phyloP scores from a whole-genome alignment of 1,140 invertebrate genomes.

The Lordiphosa collinella region DNA sequence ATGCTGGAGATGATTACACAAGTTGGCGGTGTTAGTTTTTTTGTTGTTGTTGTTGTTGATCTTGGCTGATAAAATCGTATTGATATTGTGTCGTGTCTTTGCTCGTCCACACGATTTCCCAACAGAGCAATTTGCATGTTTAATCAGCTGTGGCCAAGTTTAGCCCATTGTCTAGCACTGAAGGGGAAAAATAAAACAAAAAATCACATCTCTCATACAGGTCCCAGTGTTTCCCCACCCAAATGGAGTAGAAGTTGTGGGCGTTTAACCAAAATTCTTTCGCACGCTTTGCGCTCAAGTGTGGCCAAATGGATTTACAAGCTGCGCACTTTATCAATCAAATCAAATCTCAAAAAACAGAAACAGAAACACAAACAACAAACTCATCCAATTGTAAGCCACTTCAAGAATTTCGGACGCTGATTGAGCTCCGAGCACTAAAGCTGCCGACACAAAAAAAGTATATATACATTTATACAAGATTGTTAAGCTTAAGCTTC shows the following conservation, averaged over 20 bases:
- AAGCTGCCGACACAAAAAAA: constrained; percentile 20
- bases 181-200: constrained; percentile 15
- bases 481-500: constrained; percentile 12
- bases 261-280: constrained; percentile 55
- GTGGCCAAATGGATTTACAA: constrained; percentile 15
- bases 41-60: constrained; percentile 29
- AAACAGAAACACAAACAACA: constrained; percentile 30
- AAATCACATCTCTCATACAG: constrained; percentile 13
- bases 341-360: constrained; percentile 23
- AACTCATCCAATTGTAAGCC: constrained; percentile 67
- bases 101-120: constrained; percentile 63
- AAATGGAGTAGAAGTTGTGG: constrained; percentile 34
- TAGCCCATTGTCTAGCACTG: constrained; percentile 59
- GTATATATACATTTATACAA: neutral
- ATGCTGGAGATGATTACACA: constrained; percentile 37
- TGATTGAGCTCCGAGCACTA: constrained; percentile 49
- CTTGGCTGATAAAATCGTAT: constrained; percentile 60
- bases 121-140: constrained; percentile 62
- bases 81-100: constrained; percentile 62
- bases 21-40: constrained; percentile 30
- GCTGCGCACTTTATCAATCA: constrained; percentile 54
- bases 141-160: constrained; percentile 66
- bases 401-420: constrained; percentile 54
- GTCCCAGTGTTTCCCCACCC: too few relatives aligned
- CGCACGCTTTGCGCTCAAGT: constrained; percentile 33